Conservation (phyloP, 2,113 vertebrate genomes). For the Brevimyrus niger region DNA sequence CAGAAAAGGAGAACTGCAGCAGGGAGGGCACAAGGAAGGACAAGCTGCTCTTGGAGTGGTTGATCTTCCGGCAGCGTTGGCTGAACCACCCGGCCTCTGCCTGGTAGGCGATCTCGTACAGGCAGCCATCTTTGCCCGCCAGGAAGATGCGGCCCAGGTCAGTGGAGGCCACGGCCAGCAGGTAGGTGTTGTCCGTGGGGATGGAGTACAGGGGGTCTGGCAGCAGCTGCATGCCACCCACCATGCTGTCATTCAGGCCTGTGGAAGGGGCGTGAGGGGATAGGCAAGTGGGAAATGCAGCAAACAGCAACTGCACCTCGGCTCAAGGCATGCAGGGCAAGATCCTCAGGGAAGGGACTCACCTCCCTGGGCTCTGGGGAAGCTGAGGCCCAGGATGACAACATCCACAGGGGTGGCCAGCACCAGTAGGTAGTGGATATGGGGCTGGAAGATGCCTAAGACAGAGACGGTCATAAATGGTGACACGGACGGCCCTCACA, state of each 20-base stretch:
- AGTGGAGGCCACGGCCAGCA: conserved; percentile 82
- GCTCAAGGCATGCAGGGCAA: background rate
- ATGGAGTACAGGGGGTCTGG: conserved; percentile 92
- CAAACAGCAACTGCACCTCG: background rate
- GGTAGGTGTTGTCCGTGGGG: conserved; percentile 92
- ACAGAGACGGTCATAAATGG: background rate
- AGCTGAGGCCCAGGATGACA: conserved; percentile 88
- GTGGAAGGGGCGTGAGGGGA: conserved; percentile 11
- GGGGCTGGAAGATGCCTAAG: conserved; percentile 92
- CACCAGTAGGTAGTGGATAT: conserved; percentile 84
- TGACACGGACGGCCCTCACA: background rate
- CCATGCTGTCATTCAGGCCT: conserved; percentile 85
- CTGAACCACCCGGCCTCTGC: conserved; percentile 96
- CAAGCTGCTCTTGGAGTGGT: conserved; percentile 87
- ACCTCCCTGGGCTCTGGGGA: conserved; percentile 79
- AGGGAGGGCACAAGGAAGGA: conserved; percentile 91
- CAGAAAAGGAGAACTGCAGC: conserved; percentile 92
- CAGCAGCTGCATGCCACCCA: conserved; percentile 86
- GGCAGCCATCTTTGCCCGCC: conserved; percentile 92
- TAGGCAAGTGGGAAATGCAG: background rate
- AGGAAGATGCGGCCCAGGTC: conserved; percentile 88
- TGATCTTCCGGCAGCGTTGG: conserved; percentile 92
- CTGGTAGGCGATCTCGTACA: conserved; percentile 97
- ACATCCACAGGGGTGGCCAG: conserved; percentile 93
- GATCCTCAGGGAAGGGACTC: conserved; percentile 28